phyloP scores from a whole-genome alignment of 2,797 vertebrate genomes.

The Cirrhinus mrigala region DNA sequence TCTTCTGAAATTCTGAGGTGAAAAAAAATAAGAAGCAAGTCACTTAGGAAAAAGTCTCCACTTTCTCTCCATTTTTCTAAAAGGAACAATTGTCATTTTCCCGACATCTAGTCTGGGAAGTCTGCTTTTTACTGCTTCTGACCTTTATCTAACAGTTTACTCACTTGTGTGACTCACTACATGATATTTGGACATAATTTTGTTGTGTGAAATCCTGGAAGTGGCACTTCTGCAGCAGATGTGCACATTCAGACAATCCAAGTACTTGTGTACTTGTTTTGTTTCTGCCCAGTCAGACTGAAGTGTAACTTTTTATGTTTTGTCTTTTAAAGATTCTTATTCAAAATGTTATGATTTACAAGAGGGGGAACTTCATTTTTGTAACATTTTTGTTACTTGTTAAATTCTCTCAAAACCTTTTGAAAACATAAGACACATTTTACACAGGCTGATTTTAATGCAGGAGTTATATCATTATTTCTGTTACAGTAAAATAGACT shows the following conservation, averaged over 20 bases:
- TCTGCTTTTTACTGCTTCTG: neutral
- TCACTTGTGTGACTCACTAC: conserved; percentile 11
- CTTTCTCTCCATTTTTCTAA: neutral
- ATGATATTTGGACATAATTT: neutral
- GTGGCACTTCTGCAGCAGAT: neutral
- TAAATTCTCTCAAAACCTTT: neutral
- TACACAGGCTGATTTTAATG: neutral
- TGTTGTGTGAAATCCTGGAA: neutral
- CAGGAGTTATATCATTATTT: neutral
- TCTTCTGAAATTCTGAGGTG: neutral
- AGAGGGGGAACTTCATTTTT: neutral
- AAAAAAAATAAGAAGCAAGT: neutral
- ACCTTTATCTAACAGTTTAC: conserved; percentile 18
- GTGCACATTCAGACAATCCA: neutral
- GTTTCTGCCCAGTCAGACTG: neutral
- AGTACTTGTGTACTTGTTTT: neutral
- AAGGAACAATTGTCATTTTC: neutral
- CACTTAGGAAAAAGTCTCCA: neutral
- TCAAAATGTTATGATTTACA: neutral
- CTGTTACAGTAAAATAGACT: neutral
- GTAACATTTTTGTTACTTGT: neutral
- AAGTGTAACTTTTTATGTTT: neutral
- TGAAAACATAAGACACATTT: neutral
- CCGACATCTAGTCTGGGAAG: neutral
- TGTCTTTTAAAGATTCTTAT: neutral